Conservation (phyloP, 2,113 vertebrate genomes). For the Cephalopholis sonnerati region DNA sequence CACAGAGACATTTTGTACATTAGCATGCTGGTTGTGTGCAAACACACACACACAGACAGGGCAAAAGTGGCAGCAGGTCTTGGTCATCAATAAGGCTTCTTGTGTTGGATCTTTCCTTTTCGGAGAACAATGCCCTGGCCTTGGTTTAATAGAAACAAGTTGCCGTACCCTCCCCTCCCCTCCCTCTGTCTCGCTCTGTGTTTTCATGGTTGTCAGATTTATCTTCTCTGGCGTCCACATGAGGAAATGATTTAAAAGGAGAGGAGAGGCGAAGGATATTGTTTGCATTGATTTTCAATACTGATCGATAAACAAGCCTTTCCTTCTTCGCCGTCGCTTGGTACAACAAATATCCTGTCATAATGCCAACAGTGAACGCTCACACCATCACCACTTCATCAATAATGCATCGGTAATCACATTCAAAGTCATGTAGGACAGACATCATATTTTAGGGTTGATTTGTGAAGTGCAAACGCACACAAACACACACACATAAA, state of each 20-base stretch:
- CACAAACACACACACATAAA: conserved; percentile 19
- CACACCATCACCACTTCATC: not conserved
- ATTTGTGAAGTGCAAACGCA: not conserved
- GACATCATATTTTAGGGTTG: not conserved
- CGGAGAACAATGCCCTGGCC: conserved; percentile 44
- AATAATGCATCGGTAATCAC: conserved; percentile 6
- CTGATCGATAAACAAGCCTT: conserved; percentile 19
- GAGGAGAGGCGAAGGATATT: not conserved
- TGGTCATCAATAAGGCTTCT: conserved; percentile 11
- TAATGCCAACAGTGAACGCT: not conserved
- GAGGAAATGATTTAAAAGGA: conserved; percentile 20
- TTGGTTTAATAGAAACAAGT: conserved; percentile 43
- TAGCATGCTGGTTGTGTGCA: not conserved
- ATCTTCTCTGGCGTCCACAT: conserved; percentile 7
- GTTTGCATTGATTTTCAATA: conserved; percentile 32
- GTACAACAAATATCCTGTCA: not conserved
- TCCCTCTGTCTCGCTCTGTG: not conserved
- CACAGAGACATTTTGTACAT: conserved; percentile 2
- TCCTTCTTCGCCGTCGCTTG: not conserved
- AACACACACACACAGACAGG: not conserved
- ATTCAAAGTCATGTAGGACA: not conserved
- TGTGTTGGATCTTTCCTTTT: conserved; percentile 40
- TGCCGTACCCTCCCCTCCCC: not conserved
- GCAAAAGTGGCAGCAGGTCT: not conserved
- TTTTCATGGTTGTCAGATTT: conserved; percentile 34